phyloP scores from a whole-genome alignment of 2,797 vertebrate genomes.

The Benthosema pterotum region DNA sequence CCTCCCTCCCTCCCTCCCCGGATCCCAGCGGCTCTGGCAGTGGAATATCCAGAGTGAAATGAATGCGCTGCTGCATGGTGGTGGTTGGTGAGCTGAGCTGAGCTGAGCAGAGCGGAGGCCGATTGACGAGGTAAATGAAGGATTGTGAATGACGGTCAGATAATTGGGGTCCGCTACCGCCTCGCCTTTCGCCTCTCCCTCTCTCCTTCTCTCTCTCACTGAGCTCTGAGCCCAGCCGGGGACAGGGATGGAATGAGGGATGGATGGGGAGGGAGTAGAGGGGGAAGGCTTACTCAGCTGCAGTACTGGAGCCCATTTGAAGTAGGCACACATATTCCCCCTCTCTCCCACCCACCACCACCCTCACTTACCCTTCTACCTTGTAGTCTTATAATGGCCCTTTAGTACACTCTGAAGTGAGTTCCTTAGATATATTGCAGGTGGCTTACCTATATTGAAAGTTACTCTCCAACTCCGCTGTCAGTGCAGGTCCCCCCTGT shows the following conservation, averaged over 20 bases:
- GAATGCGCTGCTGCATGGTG: too few species aligned
- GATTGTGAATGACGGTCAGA: slow-evolving; percentile 70
- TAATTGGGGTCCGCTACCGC: slow-evolving; percentile 74
- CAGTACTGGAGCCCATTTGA: slow-evolving; percentile 65
- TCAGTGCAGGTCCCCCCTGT: slow-evolving; percentile 26
- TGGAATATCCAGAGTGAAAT: slow-evolving; percentile 67
- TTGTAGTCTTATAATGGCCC: slow-evolving; percentile 59
- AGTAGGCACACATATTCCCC: slow-evolving; percentile 31
- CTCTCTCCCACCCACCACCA: too few species aligned
- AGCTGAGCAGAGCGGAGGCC: too few species aligned
- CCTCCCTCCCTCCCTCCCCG: slow-evolving; percentile 49
- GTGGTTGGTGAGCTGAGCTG: slow-evolving; percentile 42
- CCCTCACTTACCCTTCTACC: slow-evolving; percentile 43
- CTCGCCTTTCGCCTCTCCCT: slow-evolving; percentile 47
- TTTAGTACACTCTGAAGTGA: slow-evolving; percentile 60
- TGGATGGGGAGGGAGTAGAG: too few species aligned
- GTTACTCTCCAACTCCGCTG: slow-evolving; percentile 38
- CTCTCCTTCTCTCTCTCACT: slow-evolving; percentile 9
- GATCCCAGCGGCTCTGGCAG: slow-evolving; percentile 53
- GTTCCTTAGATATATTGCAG: slow-evolving; percentile 55
- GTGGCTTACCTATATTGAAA: slow-evolving; percentile 62
- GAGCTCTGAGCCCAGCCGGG: slow-evolving; percentile 57
- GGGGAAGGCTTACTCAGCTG: slow-evolving; percentile 65
- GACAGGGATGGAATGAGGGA: slow-evolving; percentile 51
- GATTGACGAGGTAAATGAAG: slow-evolving; percentile 70